Evolutionary conservation across 2,888 invertebrate species (phyloP).

Genomic region (Drosophila fulvimacula): DNA sequence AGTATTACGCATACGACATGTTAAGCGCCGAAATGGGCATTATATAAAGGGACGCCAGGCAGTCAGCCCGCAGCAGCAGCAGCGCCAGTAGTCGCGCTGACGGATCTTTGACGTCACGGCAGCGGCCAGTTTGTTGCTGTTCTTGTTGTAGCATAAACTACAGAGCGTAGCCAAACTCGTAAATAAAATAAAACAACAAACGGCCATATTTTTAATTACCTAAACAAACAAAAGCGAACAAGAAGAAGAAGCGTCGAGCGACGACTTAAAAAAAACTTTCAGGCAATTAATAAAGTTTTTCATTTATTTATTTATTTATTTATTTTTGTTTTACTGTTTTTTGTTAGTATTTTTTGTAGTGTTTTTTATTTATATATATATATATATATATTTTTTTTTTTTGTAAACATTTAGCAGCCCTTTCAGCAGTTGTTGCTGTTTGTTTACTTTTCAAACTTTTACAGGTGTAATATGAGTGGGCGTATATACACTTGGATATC

Average conservation of each 20-base stretch:
- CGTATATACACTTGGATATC: background rate
- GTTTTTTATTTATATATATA: slow-evolving; percentile 14
- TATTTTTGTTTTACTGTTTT: slow-evolving; percentile 15
- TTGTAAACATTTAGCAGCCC: slow-evolving; percentile 63
- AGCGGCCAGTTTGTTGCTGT: background rate
- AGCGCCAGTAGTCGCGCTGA: slow-evolving; percentile 17
- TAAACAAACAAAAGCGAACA: slow-evolving; percentile 56
- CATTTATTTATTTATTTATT: slow-evolving; percentile 28
- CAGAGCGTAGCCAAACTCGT: slow-evolving; percentile 15
- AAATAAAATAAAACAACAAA: slow-evolving; percentile 25
- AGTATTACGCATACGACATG: slow-evolving; percentile 64
- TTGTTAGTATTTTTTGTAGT: background rate
- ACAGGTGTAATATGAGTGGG: slow-evolving; percentile 14
- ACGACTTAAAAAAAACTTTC: slow-evolving; percentile 54
- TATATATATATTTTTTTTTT: slow-evolving; percentile 16
- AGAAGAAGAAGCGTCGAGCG: slow-evolving; percentile 34
- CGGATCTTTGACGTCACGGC: slow-evolving; percentile 48
- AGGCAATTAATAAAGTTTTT: slow-evolving; percentile 73
- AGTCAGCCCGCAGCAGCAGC: slow-evolving; percentile 2
- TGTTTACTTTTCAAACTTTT: slow-evolving; percentile 47
- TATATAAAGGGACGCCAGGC: slow-evolving; percentile 33
- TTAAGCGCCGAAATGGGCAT: slow-evolving; percentile 33
- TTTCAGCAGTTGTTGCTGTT: slow-evolving; percentile 12
- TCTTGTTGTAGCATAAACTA: slow-evolving; percentile 33
- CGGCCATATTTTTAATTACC: slow-evolving; percentile 74